Conservation (phyloP, 2,113 vertebrate genomes). For the Odobenus rosmarus region DNA sequence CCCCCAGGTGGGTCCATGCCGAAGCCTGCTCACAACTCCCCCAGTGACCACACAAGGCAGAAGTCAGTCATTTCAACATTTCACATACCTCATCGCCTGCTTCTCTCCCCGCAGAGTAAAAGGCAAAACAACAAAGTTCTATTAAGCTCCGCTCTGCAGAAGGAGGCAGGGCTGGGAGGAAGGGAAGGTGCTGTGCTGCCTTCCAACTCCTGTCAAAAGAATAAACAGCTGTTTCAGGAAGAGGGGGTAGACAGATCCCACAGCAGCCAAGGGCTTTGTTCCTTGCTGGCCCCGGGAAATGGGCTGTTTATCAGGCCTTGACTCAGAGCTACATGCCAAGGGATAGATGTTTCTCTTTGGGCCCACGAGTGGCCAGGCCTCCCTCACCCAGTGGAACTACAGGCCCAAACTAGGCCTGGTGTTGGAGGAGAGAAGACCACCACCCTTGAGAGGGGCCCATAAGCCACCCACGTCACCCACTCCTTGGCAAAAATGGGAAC, state of each 20-base stretch:
- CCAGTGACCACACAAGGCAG: not conserved
- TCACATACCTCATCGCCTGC: slow-evolving; percentile 73
- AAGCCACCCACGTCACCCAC: not conserved
- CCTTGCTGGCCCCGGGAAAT: slow-evolving; percentile 14
- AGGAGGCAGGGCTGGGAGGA: slow-evolving; percentile 60
- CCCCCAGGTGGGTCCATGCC: no score
- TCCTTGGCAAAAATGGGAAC: slow-evolving; percentile 11
- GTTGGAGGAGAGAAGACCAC: not conserved
- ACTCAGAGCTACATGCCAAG: slow-evolving; percentile 23
- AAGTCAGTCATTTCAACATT: not conserved
- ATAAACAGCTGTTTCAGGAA: slow-evolving; percentile 73
- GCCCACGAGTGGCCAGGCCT: not conserved
- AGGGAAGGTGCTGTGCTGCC: slow-evolving; percentile 37
- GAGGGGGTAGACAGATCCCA: not conserved
- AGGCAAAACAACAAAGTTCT: slow-evolving; percentile 38
- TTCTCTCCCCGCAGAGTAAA: slow-evolving; percentile 58
- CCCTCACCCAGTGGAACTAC: not conserved
- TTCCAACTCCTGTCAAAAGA: slow-evolving; percentile 77
- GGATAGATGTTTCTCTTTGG: not conserved
- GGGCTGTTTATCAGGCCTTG: slow-evolving; percentile 62
- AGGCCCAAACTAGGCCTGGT: not conserved
- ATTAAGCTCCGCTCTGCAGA: not conserved
- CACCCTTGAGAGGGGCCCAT: not conserved
- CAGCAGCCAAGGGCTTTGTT: slow-evolving; percentile 40
- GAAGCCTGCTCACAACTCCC: not conserved